Conservation (phyloP, 2,113 vertebrate species). For the Dipodomys spectabilis region DNA sequence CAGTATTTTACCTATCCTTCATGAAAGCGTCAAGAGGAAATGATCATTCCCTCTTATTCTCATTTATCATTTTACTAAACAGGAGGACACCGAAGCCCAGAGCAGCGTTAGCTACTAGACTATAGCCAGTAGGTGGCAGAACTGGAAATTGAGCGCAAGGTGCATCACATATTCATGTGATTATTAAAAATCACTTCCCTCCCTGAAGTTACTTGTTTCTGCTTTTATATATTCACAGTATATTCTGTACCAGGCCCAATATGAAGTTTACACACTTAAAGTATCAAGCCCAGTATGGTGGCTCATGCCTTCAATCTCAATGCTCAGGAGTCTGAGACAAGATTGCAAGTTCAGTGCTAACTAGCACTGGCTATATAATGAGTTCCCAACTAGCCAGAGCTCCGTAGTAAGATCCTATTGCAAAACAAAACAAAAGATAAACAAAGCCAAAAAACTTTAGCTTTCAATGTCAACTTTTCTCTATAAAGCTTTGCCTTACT, state of each 20-base stretch:
- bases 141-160: not conserved
- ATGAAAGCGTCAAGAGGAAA: not conserved
- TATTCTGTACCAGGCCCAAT: not conserved
- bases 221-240: not conserved
- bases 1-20: not conserved
- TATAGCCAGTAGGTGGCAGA: constrained; percentile 42
- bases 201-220: not conserved
- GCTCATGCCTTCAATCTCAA: not conserved
- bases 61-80: not conserved
- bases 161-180: not conserved
- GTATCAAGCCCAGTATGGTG: not conserved
- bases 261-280: not conserved
- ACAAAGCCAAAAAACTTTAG: not conserved
- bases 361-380: not conserved
- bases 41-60: not conserved
- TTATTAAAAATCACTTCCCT: not conserved
- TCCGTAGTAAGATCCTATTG: not conserved
- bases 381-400: not conserved
- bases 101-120: not conserved
- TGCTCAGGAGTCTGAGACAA: not conserved
- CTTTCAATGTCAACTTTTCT: constrained; percentile 9
- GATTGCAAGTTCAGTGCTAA: not conserved
- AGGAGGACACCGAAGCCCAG: not conserved
- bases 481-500: not conserved
- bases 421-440: not conserved